A percentile compares a stretch with the other conserved stretches of the same genome.
Evolutionary conservation across 35 echinoderm and acorn worm species (phyloP).

Genomic region (Hemicentrotus pulcherrimus): DNA sequence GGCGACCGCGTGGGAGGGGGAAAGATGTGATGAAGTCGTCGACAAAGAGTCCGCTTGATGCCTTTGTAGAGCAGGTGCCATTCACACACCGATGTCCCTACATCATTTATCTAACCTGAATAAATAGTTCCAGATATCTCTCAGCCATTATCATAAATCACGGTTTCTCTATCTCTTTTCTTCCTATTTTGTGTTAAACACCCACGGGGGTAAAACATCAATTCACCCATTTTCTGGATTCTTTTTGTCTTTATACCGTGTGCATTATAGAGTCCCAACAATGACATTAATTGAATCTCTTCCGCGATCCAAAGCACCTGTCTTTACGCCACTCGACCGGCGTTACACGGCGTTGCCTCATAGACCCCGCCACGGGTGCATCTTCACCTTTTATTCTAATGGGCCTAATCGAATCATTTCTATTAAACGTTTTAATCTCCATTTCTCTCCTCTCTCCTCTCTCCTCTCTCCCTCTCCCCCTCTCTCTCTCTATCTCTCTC

Average conservation of each 20-base stretch:
- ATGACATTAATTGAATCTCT: constrained; percentile 39
- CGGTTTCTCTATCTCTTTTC: background rate
- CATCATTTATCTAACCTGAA: constrained; percentile 41
- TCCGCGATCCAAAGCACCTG: background rate
- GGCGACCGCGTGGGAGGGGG: background rate
- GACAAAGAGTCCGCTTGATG: background rate
- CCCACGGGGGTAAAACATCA: background rate
- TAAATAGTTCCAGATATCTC: constrained; percentile 39
- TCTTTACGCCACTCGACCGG: background rate
- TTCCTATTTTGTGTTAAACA: background rate
- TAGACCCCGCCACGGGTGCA: constrained; percentile 12
- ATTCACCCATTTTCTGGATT: constrained; percentile 5
- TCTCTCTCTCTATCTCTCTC: background rate
- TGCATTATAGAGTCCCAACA: constrained; percentile 20
- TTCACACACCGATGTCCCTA: background rate
- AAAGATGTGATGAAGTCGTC: background rate
- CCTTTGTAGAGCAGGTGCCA: constrained; percentile 11
- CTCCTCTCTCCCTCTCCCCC: background rate
- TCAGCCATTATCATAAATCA: constrained; percentile 37
- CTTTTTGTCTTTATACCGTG: background rate
- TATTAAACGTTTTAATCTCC: constrained; percentile 29
- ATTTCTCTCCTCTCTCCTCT: background rate
- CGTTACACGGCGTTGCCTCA: constrained; percentile 1
- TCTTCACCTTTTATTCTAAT: constrained; percentile 47
- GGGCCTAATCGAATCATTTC: constrained; percentile 38